Conservation (phyloP, 2,797 vertebrate species). For the Aulostomus chinensis region DNA sequence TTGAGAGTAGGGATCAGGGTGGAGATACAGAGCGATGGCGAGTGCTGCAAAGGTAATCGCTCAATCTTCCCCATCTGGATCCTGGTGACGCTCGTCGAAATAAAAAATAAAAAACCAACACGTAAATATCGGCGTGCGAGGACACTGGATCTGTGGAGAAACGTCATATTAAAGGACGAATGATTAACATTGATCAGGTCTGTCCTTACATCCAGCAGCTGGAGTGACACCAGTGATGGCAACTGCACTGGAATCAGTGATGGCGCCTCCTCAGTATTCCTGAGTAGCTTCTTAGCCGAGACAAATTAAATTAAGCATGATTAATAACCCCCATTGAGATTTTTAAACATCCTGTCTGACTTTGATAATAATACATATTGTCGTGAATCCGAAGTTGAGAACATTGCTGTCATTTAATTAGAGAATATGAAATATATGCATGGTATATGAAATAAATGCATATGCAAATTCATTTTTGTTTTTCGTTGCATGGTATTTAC, state of each 20-base stretch:
- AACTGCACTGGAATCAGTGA: conserved; percentile 46
- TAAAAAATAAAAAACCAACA: neutral
- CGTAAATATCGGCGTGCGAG: no score
- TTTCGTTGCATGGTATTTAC: no score
- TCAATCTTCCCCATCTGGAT: conserved; percentile 44
- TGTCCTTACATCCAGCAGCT: no score
- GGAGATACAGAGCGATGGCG: conserved; percentile 28
- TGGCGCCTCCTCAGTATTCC: conserved; percentile 46
- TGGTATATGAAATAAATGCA: no score
- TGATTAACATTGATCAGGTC: no score
- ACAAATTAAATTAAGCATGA: conserved; percentile 49
- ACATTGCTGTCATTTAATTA: no score
- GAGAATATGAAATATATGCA: no score
- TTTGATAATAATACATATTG: no score
- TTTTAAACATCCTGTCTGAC: conserved; percentile 9
- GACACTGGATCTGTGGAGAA: no score
- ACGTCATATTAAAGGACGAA: no score
- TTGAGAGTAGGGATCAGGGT: conserved; percentile 51
- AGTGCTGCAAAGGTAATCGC: conserved; percentile 42
- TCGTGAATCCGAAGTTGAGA: no score
- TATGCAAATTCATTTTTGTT: no score
- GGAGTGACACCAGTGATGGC: neutral
- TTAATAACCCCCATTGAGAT: conserved; percentile 38
- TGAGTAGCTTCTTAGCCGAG: conserved; percentile 12
- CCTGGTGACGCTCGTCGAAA: conserved; percentile 37